These are phyloP conservation scores for Smittia aterrima DNA, from an alignment of 2,888 invertebrate species.

Conservation along the genomic window DNA sequence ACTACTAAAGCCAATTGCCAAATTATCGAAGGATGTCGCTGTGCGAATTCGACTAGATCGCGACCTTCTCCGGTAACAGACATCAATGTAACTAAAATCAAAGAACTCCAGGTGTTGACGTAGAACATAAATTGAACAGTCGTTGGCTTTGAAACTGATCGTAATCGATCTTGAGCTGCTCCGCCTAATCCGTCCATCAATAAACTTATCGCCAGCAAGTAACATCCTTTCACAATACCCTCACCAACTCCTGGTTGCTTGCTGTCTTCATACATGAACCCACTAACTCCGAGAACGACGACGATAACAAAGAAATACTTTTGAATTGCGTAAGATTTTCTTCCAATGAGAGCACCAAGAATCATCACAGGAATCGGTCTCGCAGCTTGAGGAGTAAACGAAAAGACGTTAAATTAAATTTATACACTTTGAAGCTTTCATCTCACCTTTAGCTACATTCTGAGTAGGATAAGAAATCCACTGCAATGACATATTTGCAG, in stretches of 20 bases:
- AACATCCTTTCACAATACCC: neutral
- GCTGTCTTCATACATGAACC: neutral
- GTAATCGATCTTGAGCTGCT: constrained; percentile 47
- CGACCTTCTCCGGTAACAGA: neutral
- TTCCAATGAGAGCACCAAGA: neutral
- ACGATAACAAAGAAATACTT: constrained; percentile 14
- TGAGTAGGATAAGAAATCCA: constrained; percentile 76
- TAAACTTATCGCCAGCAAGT: constrained; percentile 7
- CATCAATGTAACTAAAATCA: neutral
- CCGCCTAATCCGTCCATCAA: constrained; percentile 20
- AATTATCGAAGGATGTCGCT: constrained; percentile 47
- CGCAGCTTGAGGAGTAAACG: no score
- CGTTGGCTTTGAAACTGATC: constrained; percentile 21
- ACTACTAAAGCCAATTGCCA: constrained; percentile 64
- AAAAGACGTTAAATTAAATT: no score
- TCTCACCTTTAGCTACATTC: constrained; percentile 22
- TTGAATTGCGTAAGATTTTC: constrained; percentile 5
- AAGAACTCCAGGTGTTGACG: constrained; percentile 27
- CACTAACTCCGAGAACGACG: neutral
- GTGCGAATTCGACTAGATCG: neutral
- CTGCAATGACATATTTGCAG: constrained; percentile 91
- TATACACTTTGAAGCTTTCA: no score
- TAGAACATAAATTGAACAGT: constrained; percentile 21
- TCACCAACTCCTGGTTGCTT: neutral
- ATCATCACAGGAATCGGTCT: constrained; percentile 33